A percentile compares a stretch with the other conserved stretches of the same genome.
phyloP scores from a whole-genome alignment of 2,797 vertebrate genomes.

The Limosa lapponica region DNA sequence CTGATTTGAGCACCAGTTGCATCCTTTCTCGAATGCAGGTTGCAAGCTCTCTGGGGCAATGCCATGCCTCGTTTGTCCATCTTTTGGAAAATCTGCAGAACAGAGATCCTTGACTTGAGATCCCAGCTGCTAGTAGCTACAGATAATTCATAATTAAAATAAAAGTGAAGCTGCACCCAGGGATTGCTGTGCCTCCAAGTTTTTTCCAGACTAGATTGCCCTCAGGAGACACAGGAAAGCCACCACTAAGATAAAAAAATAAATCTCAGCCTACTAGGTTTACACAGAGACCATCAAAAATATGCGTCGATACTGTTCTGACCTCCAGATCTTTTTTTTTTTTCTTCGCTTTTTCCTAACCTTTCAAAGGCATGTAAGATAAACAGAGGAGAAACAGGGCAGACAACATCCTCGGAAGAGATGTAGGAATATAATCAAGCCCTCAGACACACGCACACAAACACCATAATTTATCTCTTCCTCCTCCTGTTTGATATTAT shows the following conservation, averaged over 20 bases:
- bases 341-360: slow-evolving; percentile 31
- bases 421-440: slow-evolving; percentile 67
- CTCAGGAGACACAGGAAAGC: not conserved
- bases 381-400: slow-evolving; percentile 52
- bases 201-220: not conserved
- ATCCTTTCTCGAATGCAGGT: not conserved
- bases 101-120: not conserved
- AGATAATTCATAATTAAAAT: slow-evolving; percentile 21
- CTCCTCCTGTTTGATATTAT: slow-evolving; percentile 74
- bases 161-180: not conserved
- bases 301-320: not conserved
- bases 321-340: not conserved
- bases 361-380: slow-evolving; percentile 57
- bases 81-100: not conserved
- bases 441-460: slow-evolving; percentile 50
- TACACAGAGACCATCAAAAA: slow-evolving; percentile 32
- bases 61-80: not conserved
- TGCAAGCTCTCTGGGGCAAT: not conserved
- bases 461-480: slow-evolving; percentile 73
- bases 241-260: slow-evolving; percentile 4
- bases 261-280: slow-evolving; percentile 7
- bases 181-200: not conserved
- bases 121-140: not conserved
- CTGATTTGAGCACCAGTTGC: not conserved
- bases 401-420: slow-evolving; percentile 52